These are phyloP conservation scores for Paracentrotus lividus DNA, from an alignment of 53 echinoderm and acorn worm genomes.

Conservation along the genomic window DNA sequence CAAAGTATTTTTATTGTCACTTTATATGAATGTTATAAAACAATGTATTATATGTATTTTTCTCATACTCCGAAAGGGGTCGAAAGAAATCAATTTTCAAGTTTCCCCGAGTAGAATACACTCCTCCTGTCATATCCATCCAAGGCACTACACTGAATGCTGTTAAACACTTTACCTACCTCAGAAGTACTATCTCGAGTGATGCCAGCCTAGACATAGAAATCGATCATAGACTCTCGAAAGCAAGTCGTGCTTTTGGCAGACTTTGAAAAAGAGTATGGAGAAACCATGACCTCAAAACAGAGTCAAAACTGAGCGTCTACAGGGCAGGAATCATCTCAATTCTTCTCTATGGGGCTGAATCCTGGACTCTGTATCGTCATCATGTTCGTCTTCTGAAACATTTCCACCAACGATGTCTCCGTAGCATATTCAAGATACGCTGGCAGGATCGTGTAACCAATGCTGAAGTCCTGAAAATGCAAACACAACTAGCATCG, in stretches of 20 bases:
- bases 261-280: not conserved
- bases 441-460: no score
- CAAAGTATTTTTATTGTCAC: no score
- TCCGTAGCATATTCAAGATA: no score
- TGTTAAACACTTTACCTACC: not conserved
- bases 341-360: not conserved
- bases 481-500: no score
- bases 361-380: not conserved
- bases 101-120: not conserved
- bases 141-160: not conserved
- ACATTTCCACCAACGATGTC: not conserved
- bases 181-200: slow-evolving; percentile 7
- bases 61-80: no score
- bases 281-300: not conserved
- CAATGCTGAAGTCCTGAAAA: no score
- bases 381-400: not conserved
- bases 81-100: no score
- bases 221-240: not conserved
- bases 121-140: not conserved
- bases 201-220: not conserved
- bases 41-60: no score
- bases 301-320: not conserved
- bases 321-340: not conserved
- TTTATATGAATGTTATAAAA: no score
- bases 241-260: not conserved